Evolutionary conservation across 1,140 invertebrate species (phyloP), one percentile per base, ranked within the genome.

Genomic region (Drosophila pseudoobscura): DNA sequence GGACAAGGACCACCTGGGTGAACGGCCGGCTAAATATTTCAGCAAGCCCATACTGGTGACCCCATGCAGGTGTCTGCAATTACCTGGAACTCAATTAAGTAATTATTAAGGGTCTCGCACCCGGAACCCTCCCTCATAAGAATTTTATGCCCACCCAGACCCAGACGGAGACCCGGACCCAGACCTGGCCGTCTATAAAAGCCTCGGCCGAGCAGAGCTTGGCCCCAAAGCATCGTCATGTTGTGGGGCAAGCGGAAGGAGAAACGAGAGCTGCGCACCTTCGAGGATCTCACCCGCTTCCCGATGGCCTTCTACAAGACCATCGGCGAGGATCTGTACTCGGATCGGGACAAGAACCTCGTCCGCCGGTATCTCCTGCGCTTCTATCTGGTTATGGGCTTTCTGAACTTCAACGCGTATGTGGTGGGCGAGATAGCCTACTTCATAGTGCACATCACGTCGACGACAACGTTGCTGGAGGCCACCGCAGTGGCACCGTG

Each of bases 261-360:
- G 29, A 45, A 57, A 17, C 41, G 45, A 1, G 60, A 65, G 24
- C 6, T 84, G n/a, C 51, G 49, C 8, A 88, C 66, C 11, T 87
- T 88, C 31, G 71, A 87, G 65, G 83, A 89, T n/a, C 52, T 88
- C 2, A 88, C 78, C 5, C 58, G 75, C 0, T 83, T 88, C 11
- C 84, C 84, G 0, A 43, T 89, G 64, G 43, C 70, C 1, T 88
- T 88, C 39, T 88, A 88, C 51, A 88, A 89, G 75, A 88, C 85
- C 35, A 89, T 89, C 26, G 84, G 84, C 54, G 79, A 89, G 63
- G 85, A 89, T 80, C 47, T 89, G 7, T 89, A 89, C 8, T 80
- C 76, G 44, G 62, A 63, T 0, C n/a, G 80, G 20, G 84, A 89
- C n/a, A 61, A 66, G 11, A 89, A 88, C 39, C 50, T 63, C 1